phyloP scores from a whole-genome alignment of 2,888 invertebrate genomes.

The Ormyrus rosae region DNA sequence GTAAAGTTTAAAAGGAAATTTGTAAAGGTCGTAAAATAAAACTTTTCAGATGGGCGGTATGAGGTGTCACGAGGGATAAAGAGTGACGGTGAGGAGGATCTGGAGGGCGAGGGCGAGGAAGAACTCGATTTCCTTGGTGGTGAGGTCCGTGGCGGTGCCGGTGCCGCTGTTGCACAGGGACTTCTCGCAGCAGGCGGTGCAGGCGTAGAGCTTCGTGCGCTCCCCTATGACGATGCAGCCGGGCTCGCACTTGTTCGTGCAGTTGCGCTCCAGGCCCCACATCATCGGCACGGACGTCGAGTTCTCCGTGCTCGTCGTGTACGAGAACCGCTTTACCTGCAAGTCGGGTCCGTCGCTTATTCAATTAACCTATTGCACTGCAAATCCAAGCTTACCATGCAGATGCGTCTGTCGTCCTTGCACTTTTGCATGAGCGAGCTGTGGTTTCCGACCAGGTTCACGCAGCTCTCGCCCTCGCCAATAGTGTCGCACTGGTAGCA shows the following conservation, averaged over 20 bases:
- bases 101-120: constrained; percentile 69
- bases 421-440: constrained; percentile 84
- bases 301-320: constrained; percentile 89
- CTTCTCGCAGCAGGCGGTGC: constrained; percentile 89
- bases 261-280: constrained; percentile 91
- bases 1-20: constrained; percentile 5
- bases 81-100: constrained; percentile 63
- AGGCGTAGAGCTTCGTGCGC: constrained; percentile 90
- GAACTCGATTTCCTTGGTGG: constrained; percentile 65
- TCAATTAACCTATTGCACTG: no score
- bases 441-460: constrained; percentile 81
- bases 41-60: neutral
- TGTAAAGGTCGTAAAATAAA: neutral
- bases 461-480: constrained; percentile 84
- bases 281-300: constrained; percentile 83
- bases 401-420: constrained; percentile 85
- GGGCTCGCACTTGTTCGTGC: constrained; percentile 89
- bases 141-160: constrained; percentile 65
- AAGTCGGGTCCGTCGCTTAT: neutral
- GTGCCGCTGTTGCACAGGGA: constrained; percentile 88
- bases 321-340: constrained; percentile 89
- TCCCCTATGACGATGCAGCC: constrained; percentile 94
- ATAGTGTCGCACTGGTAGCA: constrained; percentile 90
- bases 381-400: constrained; percentile 80
- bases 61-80: constrained; percentile 47